Conservation (phyloP, 2,797 vertebrate species). For the Molossus molossus region DNA sequence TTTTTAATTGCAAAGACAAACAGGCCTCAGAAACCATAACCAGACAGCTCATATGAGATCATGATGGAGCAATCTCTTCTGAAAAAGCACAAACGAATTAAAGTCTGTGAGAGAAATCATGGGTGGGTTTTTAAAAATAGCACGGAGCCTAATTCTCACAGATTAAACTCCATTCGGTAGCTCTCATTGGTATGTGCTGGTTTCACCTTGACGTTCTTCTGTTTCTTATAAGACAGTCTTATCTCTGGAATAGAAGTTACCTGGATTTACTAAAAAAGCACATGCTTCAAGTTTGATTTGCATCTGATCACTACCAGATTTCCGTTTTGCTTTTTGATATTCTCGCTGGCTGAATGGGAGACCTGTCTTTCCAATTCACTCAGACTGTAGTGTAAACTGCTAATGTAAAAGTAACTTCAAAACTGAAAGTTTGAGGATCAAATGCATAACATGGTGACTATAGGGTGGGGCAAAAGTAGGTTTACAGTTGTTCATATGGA, state of each 20-base stretch:
- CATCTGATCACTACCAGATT: neutral
- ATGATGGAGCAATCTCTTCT: neutral
- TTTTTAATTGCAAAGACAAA: conserved; percentile 12
- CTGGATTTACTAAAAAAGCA: neutral
- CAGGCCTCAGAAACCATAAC: neutral
- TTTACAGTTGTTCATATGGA: neutral
- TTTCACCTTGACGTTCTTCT: neutral
- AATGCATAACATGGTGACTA: neutral
- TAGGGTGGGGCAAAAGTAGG: neutral
- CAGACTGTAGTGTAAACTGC: neutral
- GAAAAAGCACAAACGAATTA: neutral
- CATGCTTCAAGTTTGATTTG: neutral
- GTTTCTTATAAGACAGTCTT: neutral
- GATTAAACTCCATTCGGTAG: neutral
- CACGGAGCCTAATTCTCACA: neutral
- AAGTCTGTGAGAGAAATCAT: neutral
- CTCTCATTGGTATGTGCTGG: neutral
- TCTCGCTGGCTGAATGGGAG: neutral
- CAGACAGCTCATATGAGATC: neutral
- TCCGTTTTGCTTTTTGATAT: neutral
- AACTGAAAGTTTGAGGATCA: neutral
- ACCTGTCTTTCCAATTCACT: neutral
- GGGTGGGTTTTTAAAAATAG: neutral
- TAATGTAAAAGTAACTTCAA: neutral
- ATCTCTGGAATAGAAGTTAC: conserved; percentile 39